Base-by-base conservation (phyloP, 2,113 vertebrate genomes). In the Dipodomys ordii region DNA sequence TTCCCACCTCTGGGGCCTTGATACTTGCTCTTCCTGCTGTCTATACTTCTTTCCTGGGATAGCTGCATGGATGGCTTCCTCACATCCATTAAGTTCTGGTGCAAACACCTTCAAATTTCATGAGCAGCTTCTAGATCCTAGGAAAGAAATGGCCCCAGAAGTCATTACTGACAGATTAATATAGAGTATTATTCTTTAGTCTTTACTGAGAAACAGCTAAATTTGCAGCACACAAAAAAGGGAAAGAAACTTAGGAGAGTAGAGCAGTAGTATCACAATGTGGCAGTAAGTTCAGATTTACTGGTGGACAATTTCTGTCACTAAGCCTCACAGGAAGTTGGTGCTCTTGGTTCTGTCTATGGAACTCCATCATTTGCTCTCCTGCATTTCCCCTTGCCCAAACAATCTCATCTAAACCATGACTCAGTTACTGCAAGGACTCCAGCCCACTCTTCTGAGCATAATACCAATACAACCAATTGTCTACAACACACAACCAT, bases 41-140 rank as follows among this genome's bases (percentile, higher is more conserved):
- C 39, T 88, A 6, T 83, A 87, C 76, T 87, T 87, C 44, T 60
- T 62, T 88, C n/a, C 46, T 84, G 23, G 84, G 27, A 91, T 73
- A 60, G n/a, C 27, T 92, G 30, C 28, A 73, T 53, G 68, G 49
- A 62, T 76, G 83, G 27, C 20, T 87, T 69, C 22, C n/a, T 89
- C 32, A 71, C 7, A 10, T 76, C 81, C 60, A 83, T 83, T 87
- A 94, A 71, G 32, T 87, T 93, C 65, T 84, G 73, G 71, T 65
- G 62, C 44, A 69, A 53, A 44, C 28, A 84, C 30, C 65, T 39
- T 86, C 83, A 73, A 79, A 78, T 83, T 78, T 39, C 87, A 22
- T 32, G 53, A 76, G 60, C 76, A 79, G 20, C 39, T 88, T 92
- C 74, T 62, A 76, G 18, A 60, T 74, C 28, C 72, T 81, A 69